Conservation (phyloP, 2,888 invertebrate species). For the Alloplasta piceator region DNA sequence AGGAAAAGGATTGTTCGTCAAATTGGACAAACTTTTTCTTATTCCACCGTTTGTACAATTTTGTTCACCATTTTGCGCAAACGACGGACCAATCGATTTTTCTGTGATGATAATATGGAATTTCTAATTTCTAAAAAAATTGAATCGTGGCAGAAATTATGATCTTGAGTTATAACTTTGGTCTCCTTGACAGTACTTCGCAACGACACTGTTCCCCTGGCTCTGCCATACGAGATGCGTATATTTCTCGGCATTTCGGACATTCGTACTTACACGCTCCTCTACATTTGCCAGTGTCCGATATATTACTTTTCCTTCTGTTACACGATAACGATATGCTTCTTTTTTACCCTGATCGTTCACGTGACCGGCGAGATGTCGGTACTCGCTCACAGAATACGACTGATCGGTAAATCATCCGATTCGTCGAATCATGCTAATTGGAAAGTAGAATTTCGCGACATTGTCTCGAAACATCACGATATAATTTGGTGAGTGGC, state of each 20-base stretch:
- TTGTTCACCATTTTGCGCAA: no score
- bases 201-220: conserved; percentile 47
- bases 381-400: conserved; percentile 57
- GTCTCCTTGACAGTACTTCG: conserved; percentile 25
- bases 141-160: no score
- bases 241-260: conserved; percentile 50
- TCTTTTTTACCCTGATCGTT: conserved; percentile 57
- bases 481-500: conserved; percentile 50
- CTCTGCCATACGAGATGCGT: conserved; percentile 51
- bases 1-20: no score
- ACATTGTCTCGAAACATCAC: conserved; percentile 18
- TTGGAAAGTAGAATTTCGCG: conserved; percentile 18
- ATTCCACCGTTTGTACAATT: no score
- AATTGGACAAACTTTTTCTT: no score
- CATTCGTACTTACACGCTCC: conserved; percentile 47
- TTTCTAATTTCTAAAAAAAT: no score
- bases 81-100: no score
- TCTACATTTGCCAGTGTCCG: conserved; percentile 51
- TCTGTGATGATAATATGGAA: no score
- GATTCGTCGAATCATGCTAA: background rate
- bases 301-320: conserved; percentile 59
- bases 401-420: conserved; percentile 17
- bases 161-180: no score
- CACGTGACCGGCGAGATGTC: conserved; percentile 60
- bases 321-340: conserved; percentile 57